Conservation (phyloP, 1,140 invertebrate species). For the Sitobion miscanthi region DNA sequence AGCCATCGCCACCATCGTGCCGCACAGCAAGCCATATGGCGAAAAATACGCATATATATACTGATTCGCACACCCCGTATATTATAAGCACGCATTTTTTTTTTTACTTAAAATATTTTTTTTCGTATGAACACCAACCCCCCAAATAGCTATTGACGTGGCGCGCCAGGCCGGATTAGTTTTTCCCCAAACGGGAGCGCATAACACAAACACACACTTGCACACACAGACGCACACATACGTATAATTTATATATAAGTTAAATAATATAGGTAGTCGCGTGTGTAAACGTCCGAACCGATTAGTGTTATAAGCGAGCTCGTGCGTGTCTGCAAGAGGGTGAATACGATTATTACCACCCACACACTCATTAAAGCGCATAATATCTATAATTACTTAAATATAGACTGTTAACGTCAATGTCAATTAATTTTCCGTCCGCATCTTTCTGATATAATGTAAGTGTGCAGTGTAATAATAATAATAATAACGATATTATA, state of each 20-base stretch:
- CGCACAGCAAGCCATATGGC: background rate
- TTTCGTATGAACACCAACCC: background rate
- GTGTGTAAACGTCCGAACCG: background rate
- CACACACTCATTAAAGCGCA: background rate
- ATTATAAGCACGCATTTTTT: too few relatives aligned
- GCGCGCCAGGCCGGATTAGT: background rate
- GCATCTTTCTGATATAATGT: background rate
- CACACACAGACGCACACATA: background rate
- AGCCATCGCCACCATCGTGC: background rate
- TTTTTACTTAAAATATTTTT: background rate
- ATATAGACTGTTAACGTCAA: background rate
- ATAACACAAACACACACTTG: background rate
- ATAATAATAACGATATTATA: too few relatives aligned
- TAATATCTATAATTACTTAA: slow-evolving; percentile 11
- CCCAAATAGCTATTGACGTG: background rate
- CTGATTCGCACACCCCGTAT: background rate
- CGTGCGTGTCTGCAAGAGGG: background rate
- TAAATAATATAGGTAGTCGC: background rate
- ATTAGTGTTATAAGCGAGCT: background rate
- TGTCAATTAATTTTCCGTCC: background rate
- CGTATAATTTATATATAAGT: background rate
- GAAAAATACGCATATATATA: background rate
- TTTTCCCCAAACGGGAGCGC: background rate
- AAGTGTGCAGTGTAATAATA: too few relatives aligned
- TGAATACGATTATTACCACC: background rate